These are phyloP conservation scores for Heteromyza rotundicornis DNA, from an alignment of 2,888 invertebrate genomes.

Conservation along the genomic window DNA sequence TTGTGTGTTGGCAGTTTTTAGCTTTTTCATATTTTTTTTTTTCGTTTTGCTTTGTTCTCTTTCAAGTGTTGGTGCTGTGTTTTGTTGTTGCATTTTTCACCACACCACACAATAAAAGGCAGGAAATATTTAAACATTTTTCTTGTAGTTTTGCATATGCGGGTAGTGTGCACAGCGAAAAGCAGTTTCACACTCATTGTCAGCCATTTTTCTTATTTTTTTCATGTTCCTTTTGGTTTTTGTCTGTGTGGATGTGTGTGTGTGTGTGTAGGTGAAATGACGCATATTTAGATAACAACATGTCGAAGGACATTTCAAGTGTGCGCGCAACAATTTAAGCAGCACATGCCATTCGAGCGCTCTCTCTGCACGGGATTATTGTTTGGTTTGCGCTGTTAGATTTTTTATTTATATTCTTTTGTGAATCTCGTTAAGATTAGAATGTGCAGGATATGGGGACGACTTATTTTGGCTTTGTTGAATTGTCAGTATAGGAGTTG, in stretches of 20 bases:
- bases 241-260: too few relatives aligned
- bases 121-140: conserved; percentile 60
- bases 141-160: conserved; percentile 54
- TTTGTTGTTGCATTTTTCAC: conserved; percentile 25
- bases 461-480: not conserved
- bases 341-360: too few relatives aligned
- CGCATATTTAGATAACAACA: conserved; percentile 55
- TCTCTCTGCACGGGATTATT: not conserved
- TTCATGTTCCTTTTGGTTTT: too few relatives aligned
- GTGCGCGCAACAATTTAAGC: conserved; percentile 12
- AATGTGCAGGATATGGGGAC: not conserved
- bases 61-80: too few relatives aligned
- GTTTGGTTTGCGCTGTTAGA: not conserved
- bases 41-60: conserved; percentile 24
- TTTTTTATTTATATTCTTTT: too few relatives aligned
- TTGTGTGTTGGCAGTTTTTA: conserved; percentile 17
- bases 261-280: conserved; percentile 46
- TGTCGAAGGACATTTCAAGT: conserved; percentile 35
- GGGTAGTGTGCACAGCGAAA: conserved; percentile 4
- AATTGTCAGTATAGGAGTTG: not conserved
- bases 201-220: too few relatives aligned
- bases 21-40: conserved; percentile 13
- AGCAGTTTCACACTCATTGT: too few relatives aligned
- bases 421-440: not conserved
- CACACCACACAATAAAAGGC: conserved; percentile 48